Evolutionary conservation across 1,140 invertebrate species (phyloP).

Genomic region (Mycetomoellerius zeteki): DNA sequence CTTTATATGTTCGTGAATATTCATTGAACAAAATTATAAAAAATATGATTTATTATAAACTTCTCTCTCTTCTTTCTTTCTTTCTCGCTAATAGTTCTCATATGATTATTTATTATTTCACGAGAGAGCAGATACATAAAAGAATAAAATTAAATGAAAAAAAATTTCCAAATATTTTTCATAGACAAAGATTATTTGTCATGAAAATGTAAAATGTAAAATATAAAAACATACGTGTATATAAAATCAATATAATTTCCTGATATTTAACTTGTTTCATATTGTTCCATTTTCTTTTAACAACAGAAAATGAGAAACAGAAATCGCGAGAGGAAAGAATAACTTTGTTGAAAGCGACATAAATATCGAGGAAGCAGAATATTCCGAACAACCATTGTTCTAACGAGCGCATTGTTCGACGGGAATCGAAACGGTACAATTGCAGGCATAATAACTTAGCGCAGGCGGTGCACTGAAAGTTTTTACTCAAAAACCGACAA

Average conservation of each 20-base stretch:
- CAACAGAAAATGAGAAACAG: not conserved
- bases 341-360: not conserved
- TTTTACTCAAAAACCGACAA: conserved; percentile 19
- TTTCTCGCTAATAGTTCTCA: not conserved
- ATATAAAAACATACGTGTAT: not conserved
- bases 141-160: not conserved
- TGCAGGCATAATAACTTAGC: conserved; percentile 15
- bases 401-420: conserved; percentile 27
- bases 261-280: not conserved
- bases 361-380: conserved; percentile 6
- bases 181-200: not conserved
- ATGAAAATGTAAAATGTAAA: not conserved
- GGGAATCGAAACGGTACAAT: not conserved
- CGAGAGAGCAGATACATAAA: not conserved
- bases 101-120: conserved; percentile 10
- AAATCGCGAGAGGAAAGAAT: not conserved
- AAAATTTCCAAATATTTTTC: not conserved
- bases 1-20: not conserved
- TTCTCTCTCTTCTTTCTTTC: too few relatives aligned
- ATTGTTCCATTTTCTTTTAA: not conserved
- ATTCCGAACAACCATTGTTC: conserved; percentile 22
- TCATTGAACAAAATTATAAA: conserved; percentile 19
- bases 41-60: conserved; percentile 21
- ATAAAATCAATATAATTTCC: not conserved
- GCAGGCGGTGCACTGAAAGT: conserved; percentile 17